Evolutionary conservation across 2,888 invertebrate genomes (phyloP), one percentile per base, ranked within the genome.

Genomic region (Urechis unicinctus): DNA sequence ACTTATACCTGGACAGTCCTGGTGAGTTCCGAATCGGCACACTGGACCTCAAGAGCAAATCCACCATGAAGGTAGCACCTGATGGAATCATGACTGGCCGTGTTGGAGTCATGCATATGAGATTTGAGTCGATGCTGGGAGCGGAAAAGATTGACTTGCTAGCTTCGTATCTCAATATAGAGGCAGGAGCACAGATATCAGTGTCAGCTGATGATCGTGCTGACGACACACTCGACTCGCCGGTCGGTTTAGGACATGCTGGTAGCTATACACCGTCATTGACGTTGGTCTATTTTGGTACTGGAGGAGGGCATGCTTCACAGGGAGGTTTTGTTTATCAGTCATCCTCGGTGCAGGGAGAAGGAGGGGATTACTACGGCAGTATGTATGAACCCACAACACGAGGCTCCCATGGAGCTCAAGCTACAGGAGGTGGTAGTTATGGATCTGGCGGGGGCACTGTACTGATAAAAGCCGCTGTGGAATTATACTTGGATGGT

Each of bases 271-370:
- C n/a, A n/a, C n/a, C n/a, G n/a, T n/a, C n/a, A n/a, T n/a, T n/a
- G n/a, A n/a, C n/a, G n/a, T n/a, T n/a, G n/a, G n/a, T n/a, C n/a
- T n/a, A n/a, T n/a, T n/a, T 49, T 17, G 65, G 61, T 9, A 65
- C 67, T 36, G 70, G 68, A 1, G 69, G 59, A 29, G 69, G 69
- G 0, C 64, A 66, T 63, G 68, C 67, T n/a, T 64, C 64, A 31
- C 44, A 45, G 22, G 68, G 69, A 17, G 69, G 69, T 51, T 64
- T 63, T 57, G 46, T 58, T 46, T 60, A 60, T 50, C 28, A 50
- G 31, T 22, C 22, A 3, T 50, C 43, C 1, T 31, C 30, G 13
- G 46, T 58, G 4, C 28, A 62, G 28, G 36, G 21, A 25, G 41
- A 36, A 3, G 65, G 68, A 9, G 68, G 69, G 0, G 4, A 28